Conservation (phyloP, 2,797 vertebrate genomes). For the Cirrhinus mrigala region DNA sequence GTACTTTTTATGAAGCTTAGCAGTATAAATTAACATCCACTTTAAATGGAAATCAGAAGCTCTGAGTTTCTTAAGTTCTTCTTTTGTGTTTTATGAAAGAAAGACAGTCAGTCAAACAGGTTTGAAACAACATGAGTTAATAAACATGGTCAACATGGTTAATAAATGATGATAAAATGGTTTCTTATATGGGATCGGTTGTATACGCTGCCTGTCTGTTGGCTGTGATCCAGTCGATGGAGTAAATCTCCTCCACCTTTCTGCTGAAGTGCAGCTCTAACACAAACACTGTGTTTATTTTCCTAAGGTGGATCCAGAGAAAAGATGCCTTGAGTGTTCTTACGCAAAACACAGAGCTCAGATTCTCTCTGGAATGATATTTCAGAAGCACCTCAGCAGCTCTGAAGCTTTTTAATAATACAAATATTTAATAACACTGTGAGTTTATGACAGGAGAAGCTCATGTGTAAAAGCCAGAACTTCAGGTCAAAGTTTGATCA, state of each 20-base stretch:
- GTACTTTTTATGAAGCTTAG: not conserved
- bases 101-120: not conserved
- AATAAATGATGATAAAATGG: not conserved
- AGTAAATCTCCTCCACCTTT: constrained; percentile 4
- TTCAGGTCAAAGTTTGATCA: not conserved
- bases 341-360: not conserved
- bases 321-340: not conserved
- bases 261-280: not conserved
- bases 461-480: not conserved
- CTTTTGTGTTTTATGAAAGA: not conserved
- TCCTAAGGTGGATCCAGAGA: not conserved
- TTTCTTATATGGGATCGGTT: too few relatives aligned
- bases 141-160: too few relatives aligned
- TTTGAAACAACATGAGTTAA: not conserved
- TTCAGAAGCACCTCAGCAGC: not conserved
- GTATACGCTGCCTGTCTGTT: not conserved
- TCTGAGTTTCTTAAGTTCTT: not conserved
- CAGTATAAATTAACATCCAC: too few relatives aligned
- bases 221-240: not conserved
- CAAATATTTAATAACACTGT: not conserved
- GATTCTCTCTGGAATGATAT: not conserved
- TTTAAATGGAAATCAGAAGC: not conserved
- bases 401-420: constrained; percentile 1
- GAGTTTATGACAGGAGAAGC: not conserved
- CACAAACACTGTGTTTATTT: not conserved